Base-by-base conservation (phyloP, 1,140 invertebrate species). In the Drosophila busckii region DNA sequence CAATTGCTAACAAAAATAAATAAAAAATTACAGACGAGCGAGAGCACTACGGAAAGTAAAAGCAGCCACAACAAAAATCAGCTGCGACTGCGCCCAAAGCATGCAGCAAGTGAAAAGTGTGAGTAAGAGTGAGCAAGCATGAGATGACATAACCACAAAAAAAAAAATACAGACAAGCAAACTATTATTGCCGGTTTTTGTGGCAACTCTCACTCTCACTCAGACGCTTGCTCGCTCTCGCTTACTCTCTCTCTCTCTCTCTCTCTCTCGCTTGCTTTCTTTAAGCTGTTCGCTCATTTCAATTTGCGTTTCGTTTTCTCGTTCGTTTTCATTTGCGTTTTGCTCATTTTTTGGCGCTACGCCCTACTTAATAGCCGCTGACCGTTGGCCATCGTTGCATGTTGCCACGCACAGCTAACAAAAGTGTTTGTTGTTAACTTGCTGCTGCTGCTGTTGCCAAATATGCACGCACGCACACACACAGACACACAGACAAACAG, bases 131-230 rank as follows among this genome's bases (percentile, higher is more conserved):
- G 25, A 20, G 19, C 34, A 45, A 40, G 20, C 41, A 45, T 40
- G 28, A 42, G 40, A 63, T 70, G 67, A 70, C 63, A 70, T 70
- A 70, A 70, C 53, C 44, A 45, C 9, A 22, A 10, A n/a, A n/a
- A n/a, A n/a, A n/a, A n/a, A n/a, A n/a, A n/a, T n/a, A n/a, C n/a
- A 22, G 22, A 8, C 8, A 23, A 48, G 42, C 38, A n/a, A 25
- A 31, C 40, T 37, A 26, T 40, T 46, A 46, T 55, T 53, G 49
- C 49, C 56, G 56, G 50, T 61, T 49, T 54, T 16, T 34, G 20
- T 25, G 15, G 38, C 32, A 25, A 12, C 38, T 29, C 41, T n/a
- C 50, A 54, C 58, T 61, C 58, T 61, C 58, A 26, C 19, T 50
- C 17, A 3, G 32, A 25, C 38, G 32, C 29, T 44, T 17, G 9